phyloP scores from a whole-genome alignment of 2,113 vertebrate genomes.

The Micronisus gabar region DNA sequence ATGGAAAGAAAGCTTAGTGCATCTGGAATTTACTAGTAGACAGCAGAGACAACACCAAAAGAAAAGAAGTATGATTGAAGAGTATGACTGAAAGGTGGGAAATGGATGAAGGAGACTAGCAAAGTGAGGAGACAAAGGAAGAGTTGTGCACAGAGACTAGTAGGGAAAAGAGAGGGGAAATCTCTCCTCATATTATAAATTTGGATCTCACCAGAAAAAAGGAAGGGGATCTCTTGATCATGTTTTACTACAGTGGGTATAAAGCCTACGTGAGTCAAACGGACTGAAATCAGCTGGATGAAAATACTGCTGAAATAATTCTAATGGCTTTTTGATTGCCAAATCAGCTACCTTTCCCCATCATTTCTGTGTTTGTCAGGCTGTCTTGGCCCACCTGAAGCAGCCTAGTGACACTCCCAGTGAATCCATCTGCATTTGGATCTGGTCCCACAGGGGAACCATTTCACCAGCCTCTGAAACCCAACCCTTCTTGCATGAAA shows the following conservation, averaged over 20 bases:
- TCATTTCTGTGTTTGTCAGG: background rate
- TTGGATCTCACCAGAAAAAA: background rate
- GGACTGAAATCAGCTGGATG: background rate
- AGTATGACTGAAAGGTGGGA: background rate
- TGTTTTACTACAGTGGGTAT: background rate
- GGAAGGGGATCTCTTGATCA: rapidly evolving
- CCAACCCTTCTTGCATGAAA: slow-evolving; percentile 16
- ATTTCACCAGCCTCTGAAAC: slow-evolving; percentile 9
- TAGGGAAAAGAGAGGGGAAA: background rate
- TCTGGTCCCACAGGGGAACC: background rate
- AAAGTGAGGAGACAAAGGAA: background rate
- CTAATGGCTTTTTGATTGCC: background rate
- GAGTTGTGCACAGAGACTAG: background rate
- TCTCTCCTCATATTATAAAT: background rate
- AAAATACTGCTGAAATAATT: background rate
- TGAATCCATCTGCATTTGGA: background rate
- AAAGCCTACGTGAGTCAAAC: background rate
- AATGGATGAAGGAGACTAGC: background rate
- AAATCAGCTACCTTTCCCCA: background rate
- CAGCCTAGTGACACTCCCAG: background rate
- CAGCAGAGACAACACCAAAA: background rate
- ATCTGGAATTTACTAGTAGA: background rate
- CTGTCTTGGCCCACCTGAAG: background rate
- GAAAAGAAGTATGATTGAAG: background rate
- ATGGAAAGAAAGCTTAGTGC: background rate